phyloP scores from a whole-genome alignment of 2,888 invertebrate genomes.

The Chydorus sphaericus region DNA sequence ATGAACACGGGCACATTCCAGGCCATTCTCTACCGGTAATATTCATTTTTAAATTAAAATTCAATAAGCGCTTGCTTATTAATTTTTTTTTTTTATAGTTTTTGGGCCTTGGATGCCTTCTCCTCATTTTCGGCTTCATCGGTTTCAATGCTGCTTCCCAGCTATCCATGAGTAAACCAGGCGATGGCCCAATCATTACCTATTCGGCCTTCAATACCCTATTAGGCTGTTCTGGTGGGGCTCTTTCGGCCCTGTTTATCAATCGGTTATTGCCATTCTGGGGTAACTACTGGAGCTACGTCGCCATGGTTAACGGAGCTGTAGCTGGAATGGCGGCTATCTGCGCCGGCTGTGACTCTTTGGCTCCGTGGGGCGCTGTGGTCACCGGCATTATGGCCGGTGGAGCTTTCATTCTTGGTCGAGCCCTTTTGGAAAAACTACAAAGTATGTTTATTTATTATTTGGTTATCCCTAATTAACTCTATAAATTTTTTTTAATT shows the following conservation, averaged over 20 bases:
- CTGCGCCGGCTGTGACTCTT: constrained; percentile 33
- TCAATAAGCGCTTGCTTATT: constrained; percentile 30
- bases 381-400: constrained; percentile 31
- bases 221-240: constrained; percentile 25
- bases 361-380: constrained; percentile 30
- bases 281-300: constrained; percentile 30
- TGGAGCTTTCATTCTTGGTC: constrained; percentile 27
- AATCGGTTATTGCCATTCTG: constrained; percentile 5
- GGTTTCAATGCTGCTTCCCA: constrained; percentile 39
- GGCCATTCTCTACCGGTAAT: constrained; percentile 20
- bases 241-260: constrained; percentile 5
- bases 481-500: neutral
- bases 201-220: constrained; percentile 35
- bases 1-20: constrained; percentile 24
- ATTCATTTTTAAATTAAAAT: constrained; percentile 21
- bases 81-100: constrained; percentile 26
- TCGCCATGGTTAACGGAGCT: constrained; percentile 34
- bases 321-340: constrained; percentile 35
- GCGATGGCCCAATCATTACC: constrained; percentile 31
- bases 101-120: constrained; percentile 36
- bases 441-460: constrained; percentile 18
- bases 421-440: constrained; percentile 19
- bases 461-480: no score
- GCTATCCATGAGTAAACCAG: constrained; percentile 29
- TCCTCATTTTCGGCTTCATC: constrained; percentile 37